Percentiles rank a stretch among this genome's conserved stretches.
These are phyloP conservation scores for Actias luna DNA, from an alignment of 2,888 invertebrate species.

Conservation along the genomic window DNA sequence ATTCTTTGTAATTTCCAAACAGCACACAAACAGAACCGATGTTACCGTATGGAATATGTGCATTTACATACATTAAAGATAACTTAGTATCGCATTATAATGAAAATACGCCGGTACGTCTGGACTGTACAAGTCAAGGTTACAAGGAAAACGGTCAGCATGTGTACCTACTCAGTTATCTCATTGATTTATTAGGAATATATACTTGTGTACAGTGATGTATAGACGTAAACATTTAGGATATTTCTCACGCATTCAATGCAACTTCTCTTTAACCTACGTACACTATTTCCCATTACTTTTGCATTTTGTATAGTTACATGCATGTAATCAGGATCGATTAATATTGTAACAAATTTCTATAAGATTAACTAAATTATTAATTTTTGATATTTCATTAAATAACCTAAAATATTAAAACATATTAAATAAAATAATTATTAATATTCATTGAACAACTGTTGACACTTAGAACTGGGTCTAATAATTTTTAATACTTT, in stretches of 20 bases:
- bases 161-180: not conserved
- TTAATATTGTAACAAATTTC: not conserved
- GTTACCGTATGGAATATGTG: too few species aligned
- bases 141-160: not conserved
- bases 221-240: not conserved
- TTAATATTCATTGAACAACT: too few species aligned
- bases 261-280: constrained; percentile 19
- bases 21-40: not conserved
- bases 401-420: too few species aligned
- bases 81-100: not conserved
- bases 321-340: not conserved
- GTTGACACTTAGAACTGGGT: too few species aligned
- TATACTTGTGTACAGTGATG: not conserved
- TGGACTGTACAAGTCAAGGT: not conserved
- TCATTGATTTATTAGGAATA: not conserved
- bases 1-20: too few species aligned
- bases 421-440: too few species aligned
- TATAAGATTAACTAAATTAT: too few species aligned
- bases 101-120: constrained; percentile 1
- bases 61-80: too few species aligned
- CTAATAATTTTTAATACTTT: too few species aligned
- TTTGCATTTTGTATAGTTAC: not conserved
- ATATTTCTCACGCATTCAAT: constrained; percentile 11
- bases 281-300: constrained; percentile 3
- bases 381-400: too few species aligned